Conservation (phyloP, 2,888 invertebrate genomes). For the Harpalus rubripes region DNA sequence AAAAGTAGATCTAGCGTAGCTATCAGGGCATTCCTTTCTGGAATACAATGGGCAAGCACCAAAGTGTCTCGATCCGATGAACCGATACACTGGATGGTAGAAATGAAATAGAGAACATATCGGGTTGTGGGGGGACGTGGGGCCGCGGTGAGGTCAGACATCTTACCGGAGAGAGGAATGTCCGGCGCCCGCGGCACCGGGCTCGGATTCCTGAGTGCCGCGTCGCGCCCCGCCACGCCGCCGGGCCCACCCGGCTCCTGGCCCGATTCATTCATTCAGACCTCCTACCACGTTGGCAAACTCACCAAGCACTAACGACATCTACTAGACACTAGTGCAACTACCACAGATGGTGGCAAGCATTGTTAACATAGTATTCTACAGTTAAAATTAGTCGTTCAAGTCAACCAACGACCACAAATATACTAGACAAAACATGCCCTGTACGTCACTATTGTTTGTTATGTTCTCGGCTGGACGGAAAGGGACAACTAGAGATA, state of each 20-base stretch:
- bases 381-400: too few relatives aligned
- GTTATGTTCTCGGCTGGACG: too few relatives aligned
- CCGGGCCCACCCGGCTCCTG: conserved; percentile 73
- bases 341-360: background rate
- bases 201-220: conserved; percentile 79
- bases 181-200: conserved; percentile 80
- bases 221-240: conserved; percentile 73
- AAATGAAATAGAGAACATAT: conserved; percentile 69
- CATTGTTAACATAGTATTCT: too few relatives aligned
- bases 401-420: too few relatives aligned
- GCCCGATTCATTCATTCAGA: conserved; percentile 80
- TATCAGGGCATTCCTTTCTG: conserved; percentile 45
- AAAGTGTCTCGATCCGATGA: conserved; percentile 64
- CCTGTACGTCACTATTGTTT: too few relatives aligned
- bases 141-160: conserved; percentile 76
- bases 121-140: conserved; percentile 66
- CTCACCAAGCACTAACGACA: conserved; percentile 64
- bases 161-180: conserved; percentile 79
- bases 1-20: conserved; percentile 42
- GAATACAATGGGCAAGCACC: conserved; percentile 46
- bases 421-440: too few relatives aligned
- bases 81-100: conserved; percentile 67
- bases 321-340: conserved; percentile 68
- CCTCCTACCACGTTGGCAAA: conserved; percentile 78
- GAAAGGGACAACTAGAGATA: too few relatives aligned